A percentile compares a stretch with the other conserved stretches of the same genome.
phyloP scores from a whole-genome alignment of 2,888 invertebrate genomes.

The Seira sanloemensis region DNA sequence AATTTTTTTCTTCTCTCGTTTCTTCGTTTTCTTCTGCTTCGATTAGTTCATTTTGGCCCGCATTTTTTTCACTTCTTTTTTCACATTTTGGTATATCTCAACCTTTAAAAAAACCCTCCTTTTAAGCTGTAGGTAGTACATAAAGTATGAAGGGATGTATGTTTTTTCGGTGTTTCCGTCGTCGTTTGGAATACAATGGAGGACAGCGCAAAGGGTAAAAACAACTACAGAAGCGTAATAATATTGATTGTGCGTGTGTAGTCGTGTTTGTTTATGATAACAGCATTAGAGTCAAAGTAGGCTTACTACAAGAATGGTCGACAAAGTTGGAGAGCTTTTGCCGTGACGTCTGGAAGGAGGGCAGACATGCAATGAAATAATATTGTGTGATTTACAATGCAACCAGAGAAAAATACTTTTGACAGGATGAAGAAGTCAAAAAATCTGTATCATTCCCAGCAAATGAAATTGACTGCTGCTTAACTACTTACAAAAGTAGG shows the following conservation, averaged over 20 bases:
- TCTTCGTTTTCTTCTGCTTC: not conserved
- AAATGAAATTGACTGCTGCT: too few species aligned
- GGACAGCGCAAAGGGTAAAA: slow-evolving; percentile 21
- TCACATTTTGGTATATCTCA: not conserved
- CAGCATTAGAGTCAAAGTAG: slow-evolving; percentile 21
- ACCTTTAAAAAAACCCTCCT: too few species aligned
- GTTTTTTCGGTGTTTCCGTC: not conserved
- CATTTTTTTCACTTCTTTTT: not conserved
- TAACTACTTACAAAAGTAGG: too few species aligned
- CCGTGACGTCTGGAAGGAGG: too few species aligned
- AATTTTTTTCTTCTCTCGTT: slow-evolving; percentile 2
- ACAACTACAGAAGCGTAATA: slow-evolving; percentile 5
- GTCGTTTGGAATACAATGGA: not conserved
- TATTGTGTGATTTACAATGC: not conserved
- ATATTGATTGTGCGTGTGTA: slow-evolving; percentile 18
- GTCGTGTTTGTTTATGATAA: slow-evolving; percentile 46
- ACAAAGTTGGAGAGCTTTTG: too few species aligned
- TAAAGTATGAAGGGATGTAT: not conserved
- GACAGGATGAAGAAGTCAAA: too few species aligned
- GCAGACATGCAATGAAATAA: not conserved
- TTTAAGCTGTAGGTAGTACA: too few species aligned
- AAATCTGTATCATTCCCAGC: too few species aligned
- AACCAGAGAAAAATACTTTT: too few species aligned
- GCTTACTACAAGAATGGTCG: not conserved
- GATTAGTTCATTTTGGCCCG: not conserved